Percentiles rank a stretch among this genome's conserved stretches.
Evolutionary conservation across 2,113 vertebrate genomes (phyloP).

Genomic region (Bettongia penicillata): DNA sequence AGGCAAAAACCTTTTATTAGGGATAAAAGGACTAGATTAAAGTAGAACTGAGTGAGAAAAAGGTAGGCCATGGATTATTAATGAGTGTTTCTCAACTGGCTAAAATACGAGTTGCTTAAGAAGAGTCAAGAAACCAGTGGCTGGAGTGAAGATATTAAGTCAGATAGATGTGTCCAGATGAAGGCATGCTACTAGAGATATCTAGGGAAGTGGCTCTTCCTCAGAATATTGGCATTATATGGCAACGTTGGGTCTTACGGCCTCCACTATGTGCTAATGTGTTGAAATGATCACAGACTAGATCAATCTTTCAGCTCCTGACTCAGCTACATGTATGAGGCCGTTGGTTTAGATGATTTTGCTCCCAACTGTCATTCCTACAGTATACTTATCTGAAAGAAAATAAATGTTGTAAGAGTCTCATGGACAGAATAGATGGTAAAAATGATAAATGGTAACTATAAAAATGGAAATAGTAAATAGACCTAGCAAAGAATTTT

Average conservation of each 20-base stretch:
- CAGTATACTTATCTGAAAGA: constrained; percentile 13
- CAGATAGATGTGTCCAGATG: neutral
- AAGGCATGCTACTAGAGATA: neutral
- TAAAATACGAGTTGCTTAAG: neutral
- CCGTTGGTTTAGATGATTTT: neutral
- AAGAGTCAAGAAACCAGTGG: neutral
- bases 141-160: neutral
- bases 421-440: neutral
- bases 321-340: neutral
- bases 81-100: neutral
- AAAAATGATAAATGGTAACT: neutral
- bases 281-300: neutral
- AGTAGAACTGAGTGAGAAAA: neutral
- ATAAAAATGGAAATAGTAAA: neutral
- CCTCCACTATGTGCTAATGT: neutral
- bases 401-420: neutral
- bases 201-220: neutral
- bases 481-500: neutral
- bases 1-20: neutral
- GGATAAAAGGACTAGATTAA: neutral
- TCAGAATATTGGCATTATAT: neutral
- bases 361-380: neutral
- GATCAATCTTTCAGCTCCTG: neutral
- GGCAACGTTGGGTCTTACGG: neutral
- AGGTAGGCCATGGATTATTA: neutral